These are phyloP conservation scores for Tinea pellionella DNA, from an alignment of 2,888 invertebrate genomes.

Conservation along the genomic window DNA sequence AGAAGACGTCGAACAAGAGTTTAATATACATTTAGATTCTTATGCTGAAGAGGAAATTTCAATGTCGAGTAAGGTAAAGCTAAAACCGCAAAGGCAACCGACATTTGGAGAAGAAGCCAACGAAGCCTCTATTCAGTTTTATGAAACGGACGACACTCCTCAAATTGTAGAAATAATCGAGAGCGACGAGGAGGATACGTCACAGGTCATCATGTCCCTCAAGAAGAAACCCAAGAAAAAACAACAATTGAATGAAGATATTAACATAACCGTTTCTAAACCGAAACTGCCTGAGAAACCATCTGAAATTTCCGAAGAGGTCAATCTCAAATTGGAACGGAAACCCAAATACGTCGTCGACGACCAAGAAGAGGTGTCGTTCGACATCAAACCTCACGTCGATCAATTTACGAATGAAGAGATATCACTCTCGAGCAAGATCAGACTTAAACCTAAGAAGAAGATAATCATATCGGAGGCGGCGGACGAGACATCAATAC, in stretches of 20 bases:
- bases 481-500: conserved; percentile 75
- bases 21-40: conserved; percentile 85
- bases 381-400: conserved; percentile 46
- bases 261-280: conserved; percentile 39
- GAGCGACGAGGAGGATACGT: conserved; percentile 52
- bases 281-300: conserved; percentile 45
- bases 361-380: conserved; percentile 73
- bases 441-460: conserved; percentile 74
- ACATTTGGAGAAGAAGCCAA: conserved; percentile 83
- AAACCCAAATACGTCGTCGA: conserved; percentile 75
- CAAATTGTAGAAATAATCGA: conserved; percentile 59
- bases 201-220: conserved; percentile 45
- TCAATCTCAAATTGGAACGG: conserved; percentile 77
- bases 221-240: conserved; percentile 52
- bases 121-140: conserved; percentile 77
- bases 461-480: conserved; percentile 74
- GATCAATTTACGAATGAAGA: conserved; percentile 75
- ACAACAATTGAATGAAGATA: conserved; percentile 42
- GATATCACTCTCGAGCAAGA: conserved; percentile 77
- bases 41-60: conserved; percentile 91
- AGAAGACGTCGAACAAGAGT: conserved; percentile 91
- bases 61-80: conserved; percentile 84
- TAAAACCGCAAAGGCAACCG: conserved; percentile 78
- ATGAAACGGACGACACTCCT: conserved; percentile 55
- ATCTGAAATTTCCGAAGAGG: conserved; percentile 62